These are phyloP conservation scores for Nerophis ophidion DNA, from an alignment of 2,113 vertebrate species.

Conservation along the genomic window DNA sequence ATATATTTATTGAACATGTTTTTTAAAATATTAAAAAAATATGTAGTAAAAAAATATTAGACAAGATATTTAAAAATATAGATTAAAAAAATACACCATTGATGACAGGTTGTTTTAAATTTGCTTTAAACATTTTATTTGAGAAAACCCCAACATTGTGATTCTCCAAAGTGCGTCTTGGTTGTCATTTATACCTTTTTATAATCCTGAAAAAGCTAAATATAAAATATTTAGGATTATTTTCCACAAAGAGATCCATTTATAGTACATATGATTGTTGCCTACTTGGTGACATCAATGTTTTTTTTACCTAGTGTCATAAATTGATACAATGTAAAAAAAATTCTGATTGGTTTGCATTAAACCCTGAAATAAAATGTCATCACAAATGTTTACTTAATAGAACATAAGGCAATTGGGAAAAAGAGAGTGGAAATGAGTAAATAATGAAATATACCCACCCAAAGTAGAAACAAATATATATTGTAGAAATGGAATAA, in stretches of 20 bases:
- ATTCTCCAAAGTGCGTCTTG: constrained; percentile 5
- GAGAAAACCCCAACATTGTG: constrained; percentile 13
- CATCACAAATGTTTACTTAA: constrained; percentile 53
- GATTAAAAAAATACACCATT: not conserved
- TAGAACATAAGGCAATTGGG: constrained; percentile 24
- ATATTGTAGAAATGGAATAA: constrained; percentile 6
- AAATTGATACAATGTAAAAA: constrained; percentile 14
- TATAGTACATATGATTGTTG: not conserved
- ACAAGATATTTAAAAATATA: too few relatives aligned
- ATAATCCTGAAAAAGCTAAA: constrained; percentile 1
- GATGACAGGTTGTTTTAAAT: not conserved
- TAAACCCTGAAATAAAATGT: constrained; percentile 37
- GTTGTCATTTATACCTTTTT: constrained; percentile 12
- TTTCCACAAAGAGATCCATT: not conserved
- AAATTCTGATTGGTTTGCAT: constrained; percentile 4
- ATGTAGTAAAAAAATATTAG: too few relatives aligned
- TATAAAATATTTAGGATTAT: constrained; percentile 1
- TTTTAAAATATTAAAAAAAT: too few relatives aligned
- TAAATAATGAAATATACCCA: not conserved
- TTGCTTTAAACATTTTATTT: constrained; percentile 38
- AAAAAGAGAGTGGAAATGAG: constrained; percentile 11
- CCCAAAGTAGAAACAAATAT: not conserved
- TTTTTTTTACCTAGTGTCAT: constrained; percentile 29
- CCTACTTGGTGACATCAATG: not conserved
- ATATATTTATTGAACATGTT: too few relatives aligned